These are phyloP conservation scores for Arrhopalites spinosus DNA, from an alignment of 2,888 invertebrate genomes.

Conservation along the genomic window DNA sequence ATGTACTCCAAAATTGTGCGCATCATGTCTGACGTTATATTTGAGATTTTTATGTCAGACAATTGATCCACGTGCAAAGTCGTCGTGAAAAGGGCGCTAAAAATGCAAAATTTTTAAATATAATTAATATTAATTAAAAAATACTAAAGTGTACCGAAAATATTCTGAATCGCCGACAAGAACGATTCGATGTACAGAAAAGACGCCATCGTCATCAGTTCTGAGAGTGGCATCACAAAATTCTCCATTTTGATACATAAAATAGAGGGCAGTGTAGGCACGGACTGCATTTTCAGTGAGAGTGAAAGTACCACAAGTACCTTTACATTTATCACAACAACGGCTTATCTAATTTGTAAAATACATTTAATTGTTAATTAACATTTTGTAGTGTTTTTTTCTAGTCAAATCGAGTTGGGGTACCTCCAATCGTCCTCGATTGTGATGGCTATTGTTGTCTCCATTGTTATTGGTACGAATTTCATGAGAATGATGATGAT, in stretches of 20 bases:
- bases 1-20: conserved; percentile 80
- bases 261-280: conserved; percentile 18
- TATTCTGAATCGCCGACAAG: conserved; percentile 88
- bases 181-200: conserved; percentile 84
- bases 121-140: neutral
- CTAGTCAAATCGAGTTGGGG: too few relatives aligned
- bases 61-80: conserved; percentile 72
- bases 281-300: conserved; percentile 23
- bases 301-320: conserved; percentile 36
- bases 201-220: conserved; percentile 78
- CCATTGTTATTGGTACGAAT: too few relatives aligned
- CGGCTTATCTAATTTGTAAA: neutral
- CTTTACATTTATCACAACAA: conserved; percentile 39
- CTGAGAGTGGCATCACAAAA: conserved; percentile 75
- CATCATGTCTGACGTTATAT: conserved; percentile 77
- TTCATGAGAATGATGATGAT: too few relatives aligned
- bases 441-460: too few relatives aligned
- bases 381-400: too few relatives aligned
- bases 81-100: conserved; percentile 80
- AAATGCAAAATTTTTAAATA: neutral
- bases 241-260: conserved; percentile 37
- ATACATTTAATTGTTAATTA: too few relatives aligned
- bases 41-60: conserved; percentile 74
- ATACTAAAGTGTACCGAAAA: conserved; percentile 73
- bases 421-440: too few relatives aligned